These are phyloP conservation scores for Pogonocichla stellata DNA, from an alignment of 2,113 vertebrate genomes.

Conservation along the genomic window DNA sequence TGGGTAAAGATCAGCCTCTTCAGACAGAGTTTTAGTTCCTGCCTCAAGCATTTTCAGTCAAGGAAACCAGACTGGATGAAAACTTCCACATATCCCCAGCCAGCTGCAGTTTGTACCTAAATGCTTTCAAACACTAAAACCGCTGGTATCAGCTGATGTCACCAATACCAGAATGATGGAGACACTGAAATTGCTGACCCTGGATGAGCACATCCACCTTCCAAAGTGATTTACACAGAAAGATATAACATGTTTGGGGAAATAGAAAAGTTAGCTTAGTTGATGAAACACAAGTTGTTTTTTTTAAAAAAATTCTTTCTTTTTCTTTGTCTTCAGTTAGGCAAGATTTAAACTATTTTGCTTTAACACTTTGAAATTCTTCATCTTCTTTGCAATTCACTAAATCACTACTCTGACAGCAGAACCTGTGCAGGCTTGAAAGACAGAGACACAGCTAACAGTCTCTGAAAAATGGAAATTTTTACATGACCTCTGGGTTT, in stretches of 20 bases:
- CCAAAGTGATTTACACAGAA: neutral
- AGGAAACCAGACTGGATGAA: neutral
- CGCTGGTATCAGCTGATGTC: neutral
- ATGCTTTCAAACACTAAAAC: neutral
- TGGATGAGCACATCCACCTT: neutral
- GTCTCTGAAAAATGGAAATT: neutral
- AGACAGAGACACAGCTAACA: neutral
- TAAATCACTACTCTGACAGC: neutral
- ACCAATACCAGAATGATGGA: neutral
- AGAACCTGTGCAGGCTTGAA: constrained; percentile 32
- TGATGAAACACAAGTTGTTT: neutral
- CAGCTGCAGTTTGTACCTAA: neutral
- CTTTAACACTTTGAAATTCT: neutral
- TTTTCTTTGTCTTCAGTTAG: neutral
- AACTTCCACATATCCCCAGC: neutral
- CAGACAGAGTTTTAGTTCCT: neutral
- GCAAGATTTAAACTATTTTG: neutral
- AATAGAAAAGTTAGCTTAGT: neutral
- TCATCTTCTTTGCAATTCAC: neutral
- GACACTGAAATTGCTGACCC: neutral
- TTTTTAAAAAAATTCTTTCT: neutral
- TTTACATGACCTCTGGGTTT: neutral
- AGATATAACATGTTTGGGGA: neutral
- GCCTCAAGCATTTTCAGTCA: neutral
- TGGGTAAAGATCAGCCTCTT: neutral